Conservation (phyloP, 2,797 vertebrate genomes). For the Enteromius unitaeniatus region DNA sequence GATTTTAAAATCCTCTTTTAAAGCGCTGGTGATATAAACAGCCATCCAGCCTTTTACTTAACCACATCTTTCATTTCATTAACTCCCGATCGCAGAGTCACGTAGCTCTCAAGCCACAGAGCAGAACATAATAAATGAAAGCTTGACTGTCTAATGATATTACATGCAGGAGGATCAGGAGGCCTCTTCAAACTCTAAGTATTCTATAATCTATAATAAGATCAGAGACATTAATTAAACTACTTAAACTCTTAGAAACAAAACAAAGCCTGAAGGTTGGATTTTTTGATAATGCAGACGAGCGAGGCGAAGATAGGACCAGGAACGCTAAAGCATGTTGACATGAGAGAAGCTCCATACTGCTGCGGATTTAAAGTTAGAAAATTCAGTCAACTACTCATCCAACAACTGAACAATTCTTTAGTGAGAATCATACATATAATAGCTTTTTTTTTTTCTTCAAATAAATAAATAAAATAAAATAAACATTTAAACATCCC, state of each 20-base stretch:
- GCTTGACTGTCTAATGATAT: conserved; percentile 41
- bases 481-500: background rate
- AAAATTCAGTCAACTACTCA: background rate
- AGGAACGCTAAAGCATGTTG: conserved; percentile 5
- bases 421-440: background rate
- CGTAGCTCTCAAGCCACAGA: conserved; percentile 1
- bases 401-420: background rate
- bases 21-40: conserved; percentile 36
- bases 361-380: background rate
- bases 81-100: conserved; percentile 19
- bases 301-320: background rate
- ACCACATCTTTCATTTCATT: conserved; percentile 41
- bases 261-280: conserved; percentile 38
- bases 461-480: too few species aligned
- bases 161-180: conserved; percentile 40
- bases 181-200: conserved; percentile 34
- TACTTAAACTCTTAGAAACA: conserved; percentile 40
- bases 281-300: conserved; percentile 3
- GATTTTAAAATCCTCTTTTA: conserved; percentile 11
- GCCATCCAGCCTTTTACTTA: conserved; percentile 20
- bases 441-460: background rate
- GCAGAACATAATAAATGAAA: conserved; percentile 15
- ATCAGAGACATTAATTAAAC: conserved; percentile 50
- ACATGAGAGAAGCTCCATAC: background rate
- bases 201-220: conserved; percentile 48